A percentile compares a stretch with the other conserved stretches of the same genome.
These are phyloP conservation scores for Zaprionus taronus DNA, from an alignment of 1,140 invertebrate species.

Conservation along the genomic window DNA sequence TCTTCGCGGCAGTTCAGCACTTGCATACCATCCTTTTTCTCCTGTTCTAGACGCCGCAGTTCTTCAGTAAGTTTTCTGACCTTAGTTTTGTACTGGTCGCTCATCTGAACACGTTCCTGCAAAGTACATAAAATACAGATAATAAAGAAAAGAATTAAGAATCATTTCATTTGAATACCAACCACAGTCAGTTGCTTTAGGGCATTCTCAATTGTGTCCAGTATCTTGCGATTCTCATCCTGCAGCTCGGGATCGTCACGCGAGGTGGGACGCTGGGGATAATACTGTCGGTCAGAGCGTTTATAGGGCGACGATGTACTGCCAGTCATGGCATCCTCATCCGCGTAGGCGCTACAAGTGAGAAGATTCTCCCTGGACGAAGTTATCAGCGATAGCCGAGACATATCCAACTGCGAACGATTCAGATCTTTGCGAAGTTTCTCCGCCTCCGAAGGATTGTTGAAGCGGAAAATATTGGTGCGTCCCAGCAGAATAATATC, in stretches of 20 bases:
- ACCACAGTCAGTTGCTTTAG: slow-evolving; percentile 87
- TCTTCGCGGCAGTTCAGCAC: slow-evolving; percentile 75
- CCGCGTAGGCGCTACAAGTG: slow-evolving; percentile 66
- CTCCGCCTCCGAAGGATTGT: slow-evolving; percentile 95
- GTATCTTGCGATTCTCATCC: slow-evolving; percentile 82
- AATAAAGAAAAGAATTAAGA: not conserved
- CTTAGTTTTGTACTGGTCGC: slow-evolving; percentile 82
- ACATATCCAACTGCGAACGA: slow-evolving; percentile 90
- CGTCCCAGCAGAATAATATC: slow-evolving; percentile 93
- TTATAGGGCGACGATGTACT: slow-evolving; percentile 69
- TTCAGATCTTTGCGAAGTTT: slow-evolving; percentile 90
- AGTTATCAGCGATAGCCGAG: slow-evolving; percentile 92
- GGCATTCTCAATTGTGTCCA: slow-evolving; percentile 85
- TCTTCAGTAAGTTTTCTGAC: slow-evolving; percentile 77
- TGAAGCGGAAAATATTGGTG: slow-evolving; percentile 96
- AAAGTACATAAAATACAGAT: not conserved
- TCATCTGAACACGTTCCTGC: slow-evolving; percentile 84
- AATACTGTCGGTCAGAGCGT: slow-evolving; percentile 75
- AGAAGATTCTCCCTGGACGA: slow-evolving; percentile 89
- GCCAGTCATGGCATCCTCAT: slow-evolving; percentile 68
- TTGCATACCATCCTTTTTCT: slow-evolving; percentile 81
- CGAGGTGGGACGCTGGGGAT: slow-evolving; percentile 73
- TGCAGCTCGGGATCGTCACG: slow-evolving; percentile 81
- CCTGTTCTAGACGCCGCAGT: slow-evolving; percentile 84
- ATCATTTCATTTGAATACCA: not conserved